A percentile compares a stretch with the other conserved stretches of the same genome.
These are phyloP conservation scores for Ophion costatus DNA, from an alignment of 2,888 invertebrate genomes.

Conservation along the genomic window DNA sequence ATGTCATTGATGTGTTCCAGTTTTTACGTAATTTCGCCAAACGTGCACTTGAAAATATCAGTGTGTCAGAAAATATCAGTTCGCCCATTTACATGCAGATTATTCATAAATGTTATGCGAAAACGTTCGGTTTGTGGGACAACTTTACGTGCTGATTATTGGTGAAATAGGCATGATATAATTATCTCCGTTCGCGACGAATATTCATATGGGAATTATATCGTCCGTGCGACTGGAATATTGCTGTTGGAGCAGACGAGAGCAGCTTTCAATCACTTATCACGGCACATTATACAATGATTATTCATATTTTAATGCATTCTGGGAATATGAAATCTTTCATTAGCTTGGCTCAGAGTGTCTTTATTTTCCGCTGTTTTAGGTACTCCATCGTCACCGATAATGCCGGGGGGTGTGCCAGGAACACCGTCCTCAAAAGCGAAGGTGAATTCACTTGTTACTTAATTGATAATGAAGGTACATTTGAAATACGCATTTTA, in stretches of 20 bases:
- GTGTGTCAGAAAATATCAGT: not conserved
- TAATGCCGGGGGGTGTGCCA: conserved; percentile 91
- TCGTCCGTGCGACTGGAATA: conserved; percentile 39
- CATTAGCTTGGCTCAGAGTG: conserved; percentile 1
- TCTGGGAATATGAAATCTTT: conserved; percentile 1
- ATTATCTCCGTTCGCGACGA: conserved; percentile 31
- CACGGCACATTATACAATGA: not conserved
- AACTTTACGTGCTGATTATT: conserved; percentile 23
- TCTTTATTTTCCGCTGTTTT: conserved; percentile 71
- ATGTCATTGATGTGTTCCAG: conserved; percentile 41
- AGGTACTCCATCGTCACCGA: conserved; percentile 85
- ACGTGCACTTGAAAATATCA: conserved; percentile 16
- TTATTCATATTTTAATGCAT: not conserved
- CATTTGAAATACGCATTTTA: not conserved
- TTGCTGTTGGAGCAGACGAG: conserved; percentile 2
- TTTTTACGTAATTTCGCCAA: not conserved
- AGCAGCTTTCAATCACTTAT: not conserved
- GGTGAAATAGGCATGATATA: conserved; percentile 34
- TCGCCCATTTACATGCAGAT: not conserved
- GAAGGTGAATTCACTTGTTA: conserved; percentile 85
- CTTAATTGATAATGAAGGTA: not conserved
- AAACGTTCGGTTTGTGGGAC: conserved; percentile 17
- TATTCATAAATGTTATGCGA: not conserved
- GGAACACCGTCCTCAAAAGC: conserved; percentile 93
- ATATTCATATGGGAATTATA: conserved; percentile 38